Evolutionary conservation across 2,888 invertebrate genomes (phyloP), one percentile per base, ranked within the genome.

Genomic region (Cheilosia soror): DNA sequence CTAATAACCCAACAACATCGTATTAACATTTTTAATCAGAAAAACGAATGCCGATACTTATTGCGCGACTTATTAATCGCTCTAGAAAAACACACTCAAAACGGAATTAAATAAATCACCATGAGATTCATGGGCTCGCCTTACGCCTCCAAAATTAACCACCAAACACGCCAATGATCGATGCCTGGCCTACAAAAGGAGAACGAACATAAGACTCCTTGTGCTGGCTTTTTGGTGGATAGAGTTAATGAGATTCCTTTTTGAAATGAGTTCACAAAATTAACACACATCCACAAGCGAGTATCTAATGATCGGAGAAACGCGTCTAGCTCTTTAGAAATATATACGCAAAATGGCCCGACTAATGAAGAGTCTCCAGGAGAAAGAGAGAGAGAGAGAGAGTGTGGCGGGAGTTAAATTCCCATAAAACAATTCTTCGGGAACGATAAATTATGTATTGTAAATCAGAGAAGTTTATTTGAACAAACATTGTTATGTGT

Each of bases 1-100:
- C 6, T 11, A 25, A 47, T 29, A 65, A 57, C 15, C 47, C 29
- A 58, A 58, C 60, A 71, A 69, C 73, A 58, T 51, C 60, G 60
- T 49, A 85, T 85, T 85, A 81, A 85, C 85, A 81, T 85, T 85
- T 81, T 85, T 85, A 85, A 85, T 85, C 76, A 81, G 85, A 76
- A 33, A 55, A 51, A 11, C 33, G 53, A 55, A 63, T 9, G 33
- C 53, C 51, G 69, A 77, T 55, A 53, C 76, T 57, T 55, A 15
- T 15, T 20, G 44, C 13, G 69, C 78, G 78, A 63, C 71, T 65
- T 71, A 79, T 79, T 72, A 79, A 72, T 79, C 79, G 79, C 79
- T 72, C 72, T 44, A 79, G 71, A 76, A 81, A 71, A 55, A 85
- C 72, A 81, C 81, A 81, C 77, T 81, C 85, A 72, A 72, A 65